Base-by-base conservation (phyloP, 2,113 vertebrate genomes). In the Varanus salvator region DNA sequence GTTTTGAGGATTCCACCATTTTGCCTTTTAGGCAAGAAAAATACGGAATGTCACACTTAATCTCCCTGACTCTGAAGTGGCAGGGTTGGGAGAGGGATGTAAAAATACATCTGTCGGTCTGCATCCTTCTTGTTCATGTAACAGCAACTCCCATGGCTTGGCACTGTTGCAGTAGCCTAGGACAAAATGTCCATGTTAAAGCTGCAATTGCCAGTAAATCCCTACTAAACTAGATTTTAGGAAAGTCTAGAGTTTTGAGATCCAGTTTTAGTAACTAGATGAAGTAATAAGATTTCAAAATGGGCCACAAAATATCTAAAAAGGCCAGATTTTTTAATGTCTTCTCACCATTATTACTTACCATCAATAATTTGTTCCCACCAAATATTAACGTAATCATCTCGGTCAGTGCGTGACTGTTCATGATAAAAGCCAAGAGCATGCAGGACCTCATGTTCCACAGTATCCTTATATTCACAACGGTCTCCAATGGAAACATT, bases 381-480 rank as follows among this genome's bases (percentile, higher is more conserved):
- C 98, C 97, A 98, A 93, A 99, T 98, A 27, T 95, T 95, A 29
- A 99, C 98, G 0, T 99, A 99, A 93, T 99, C 98, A 89, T 99
- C 98, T 4, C 98, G 95, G 95, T 99, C 99, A 3, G 89, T 97
- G 84, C 98, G 97, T 0, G 98, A 99, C 95, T 99, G 99, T 86
- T 99, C 98, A 0, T 99, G 99, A 89, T 98, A 99, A 94, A 99
- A 99, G 74, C 98, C 98, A 89, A 99, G 87, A 34, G 98, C 98
- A 0, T 98, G 98, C 14, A 99, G 96, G 2, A 99, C 64, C 92
- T 99, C 98, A 1, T 99, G 99, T 85, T 99, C 97, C 8, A 99
- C 97, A 66, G 98, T 97, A 1, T 98, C 98, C 95, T 97, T 99
- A 86, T 97, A 94, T 95, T 98, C 99, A 95, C 98, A 99, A 0